These are phyloP conservation scores for Embiotoca jacksoni DNA, from an alignment of 2,113 vertebrate species.

Conservation along the genomic window DNA sequence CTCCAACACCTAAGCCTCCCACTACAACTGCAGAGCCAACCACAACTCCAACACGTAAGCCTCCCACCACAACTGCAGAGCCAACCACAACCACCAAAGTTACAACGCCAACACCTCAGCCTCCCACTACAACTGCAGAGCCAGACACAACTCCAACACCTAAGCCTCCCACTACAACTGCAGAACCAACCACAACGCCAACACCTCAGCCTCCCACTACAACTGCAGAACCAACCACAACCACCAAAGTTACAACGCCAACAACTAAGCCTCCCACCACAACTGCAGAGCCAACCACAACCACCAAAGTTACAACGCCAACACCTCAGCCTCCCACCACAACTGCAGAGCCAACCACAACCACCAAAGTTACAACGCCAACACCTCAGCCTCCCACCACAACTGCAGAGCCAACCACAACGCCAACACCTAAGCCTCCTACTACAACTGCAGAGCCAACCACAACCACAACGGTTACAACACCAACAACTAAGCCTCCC, in stretches of 20 bases:
- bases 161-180: not conserved
- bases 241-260: not conserved
- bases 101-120: not conserved
- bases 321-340: not conserved
- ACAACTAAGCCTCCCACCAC: not conserved
- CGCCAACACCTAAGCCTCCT: slow-evolving; percentile 8
- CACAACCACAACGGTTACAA: no score
- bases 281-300: not conserved
- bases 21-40: not conserved
- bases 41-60: not conserved
- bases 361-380: no score
- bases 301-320: not conserved
- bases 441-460: not conserved
- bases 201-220: not conserved
- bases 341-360: not conserved
- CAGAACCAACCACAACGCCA: not conserved
- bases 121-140: not conserved
- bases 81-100: not conserved
- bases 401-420: not conserved
- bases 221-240: not conserved
- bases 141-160: not conserved
- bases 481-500: not conserved
- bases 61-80: not conserved
- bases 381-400: not conserved
- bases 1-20: not conserved